Conservation (phyloP, 1,140 invertebrate genomes). For the Arctopsyche grandis region DNA sequence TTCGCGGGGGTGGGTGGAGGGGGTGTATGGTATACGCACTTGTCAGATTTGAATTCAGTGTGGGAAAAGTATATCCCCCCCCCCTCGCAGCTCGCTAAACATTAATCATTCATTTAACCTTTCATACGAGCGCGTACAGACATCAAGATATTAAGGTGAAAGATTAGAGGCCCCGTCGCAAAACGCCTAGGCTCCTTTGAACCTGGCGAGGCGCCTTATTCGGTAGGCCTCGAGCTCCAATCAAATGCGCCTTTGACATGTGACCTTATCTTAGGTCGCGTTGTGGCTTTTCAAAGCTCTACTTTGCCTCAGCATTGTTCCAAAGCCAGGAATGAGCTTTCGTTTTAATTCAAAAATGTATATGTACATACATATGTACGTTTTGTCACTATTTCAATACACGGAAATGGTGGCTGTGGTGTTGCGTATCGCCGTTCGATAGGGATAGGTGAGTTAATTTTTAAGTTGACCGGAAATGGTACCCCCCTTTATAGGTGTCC, state of each 20-base stretch:
- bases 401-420: too few species aligned
- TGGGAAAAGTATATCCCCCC: background rate
- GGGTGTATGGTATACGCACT: too few species aligned
- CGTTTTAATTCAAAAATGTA: background rate
- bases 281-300: slow-evolving; percentile 18
- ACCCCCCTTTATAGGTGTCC: too few species aligned
- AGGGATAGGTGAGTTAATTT: too few species aligned
- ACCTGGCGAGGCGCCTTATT: background rate
- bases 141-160: slow-evolving; percentile 32
- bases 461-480: too few species aligned
- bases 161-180: slow-evolving; percentile 5
- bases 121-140: background rate
- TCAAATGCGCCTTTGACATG: slow-evolving; percentile 30
- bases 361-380: background rate
- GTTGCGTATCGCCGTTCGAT: too few species aligned
- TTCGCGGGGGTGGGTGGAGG: too few species aligned
- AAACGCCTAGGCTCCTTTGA: background rate
- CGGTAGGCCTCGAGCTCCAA: slow-evolving; percentile 11
- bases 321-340: background rate
- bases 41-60: background rate
- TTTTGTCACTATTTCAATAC: too few species aligned
- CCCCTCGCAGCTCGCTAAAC: background rate
- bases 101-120: slow-evolving; percentile 30
- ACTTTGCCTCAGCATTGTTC: background rate
- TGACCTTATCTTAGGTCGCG: slow-evolving; percentile 29